A percentile compares a stretch with the other conserved stretches of the same genome.
Evolutionary conservation across 37 sponge, comb jelly and placozoan species (phyloP).

Genomic region (Aplysina aerophoba): DNA sequence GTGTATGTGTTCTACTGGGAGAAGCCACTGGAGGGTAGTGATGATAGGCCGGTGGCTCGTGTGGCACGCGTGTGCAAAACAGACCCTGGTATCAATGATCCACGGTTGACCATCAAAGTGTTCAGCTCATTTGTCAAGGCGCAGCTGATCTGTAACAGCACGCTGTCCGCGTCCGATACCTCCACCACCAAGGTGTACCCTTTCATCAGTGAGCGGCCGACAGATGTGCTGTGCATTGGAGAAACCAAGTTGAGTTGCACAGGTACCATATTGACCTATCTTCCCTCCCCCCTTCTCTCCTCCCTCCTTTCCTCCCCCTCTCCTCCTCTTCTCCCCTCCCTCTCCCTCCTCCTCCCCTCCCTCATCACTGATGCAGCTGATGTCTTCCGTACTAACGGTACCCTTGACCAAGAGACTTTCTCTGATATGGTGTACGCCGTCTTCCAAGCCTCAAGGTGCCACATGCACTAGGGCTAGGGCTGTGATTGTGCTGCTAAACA

Average conservation of each 20-base stretch:
- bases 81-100: neutral
- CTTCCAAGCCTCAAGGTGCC: constrained; percentile 58
- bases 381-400: constrained; percentile 32
- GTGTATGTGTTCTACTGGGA: constrained; percentile 81
- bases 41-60: constrained; percentile 37
- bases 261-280: neutral
- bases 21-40: constrained; percentile 52
- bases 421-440: constrained; percentile 58
- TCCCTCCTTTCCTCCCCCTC: neutral
- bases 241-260: no score
- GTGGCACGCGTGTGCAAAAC: constrained; percentile 62
- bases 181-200: constrained; percentile 5
- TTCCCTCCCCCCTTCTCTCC: neutral
- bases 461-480: neutral
- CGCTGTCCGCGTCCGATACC: neutral
- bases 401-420: neutral
- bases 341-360: neutral
- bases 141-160: neutral
- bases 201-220: neutral
- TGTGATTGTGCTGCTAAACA: neutral
- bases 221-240: neutral
- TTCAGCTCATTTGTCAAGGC: constrained; percentile 30
- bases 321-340: neutral
- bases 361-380: constrained; percentile 43
- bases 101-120: neutral